Conservation (phyloP, 2,113 vertebrate genomes). For the Pyrgilauda ruficollis region DNA sequence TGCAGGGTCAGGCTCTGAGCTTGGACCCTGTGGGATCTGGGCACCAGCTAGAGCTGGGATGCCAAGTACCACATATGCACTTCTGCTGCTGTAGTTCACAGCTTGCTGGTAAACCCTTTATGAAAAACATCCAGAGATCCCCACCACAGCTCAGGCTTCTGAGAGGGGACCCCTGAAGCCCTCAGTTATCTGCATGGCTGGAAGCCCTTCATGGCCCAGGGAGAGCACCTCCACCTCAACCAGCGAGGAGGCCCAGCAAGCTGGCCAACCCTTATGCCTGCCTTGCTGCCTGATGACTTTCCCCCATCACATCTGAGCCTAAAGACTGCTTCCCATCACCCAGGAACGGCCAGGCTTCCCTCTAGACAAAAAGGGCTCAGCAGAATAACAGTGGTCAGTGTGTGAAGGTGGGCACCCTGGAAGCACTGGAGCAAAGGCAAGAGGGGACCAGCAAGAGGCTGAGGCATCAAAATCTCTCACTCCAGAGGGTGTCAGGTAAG, state of each 20-base stretch:
- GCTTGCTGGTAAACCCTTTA: neutral
- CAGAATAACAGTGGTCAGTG: neutral
- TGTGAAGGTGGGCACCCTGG: neutral
- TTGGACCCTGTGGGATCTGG: neutral
- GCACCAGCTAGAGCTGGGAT: neutral
- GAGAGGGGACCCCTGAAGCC: neutral
- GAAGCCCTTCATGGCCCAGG: neutral
- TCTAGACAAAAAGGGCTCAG: neutral
- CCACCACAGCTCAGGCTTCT: neutral
- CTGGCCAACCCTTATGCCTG: neutral
- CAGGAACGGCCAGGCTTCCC: rapidly evolving
- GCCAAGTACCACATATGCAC: rapidly evolving
- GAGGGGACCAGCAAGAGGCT: neutral
- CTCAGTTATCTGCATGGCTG: neutral
- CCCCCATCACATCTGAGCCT: neutral
- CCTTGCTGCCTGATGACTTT: neutral
- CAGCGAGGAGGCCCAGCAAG: neutral
- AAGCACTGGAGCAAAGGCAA: neutral
- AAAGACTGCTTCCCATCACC: neutral
- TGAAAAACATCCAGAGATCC: neutral
- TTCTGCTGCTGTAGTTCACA: neutral
- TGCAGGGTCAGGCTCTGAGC: neutral
- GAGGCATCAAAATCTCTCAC: neutral
- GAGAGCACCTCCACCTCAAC: neutral
- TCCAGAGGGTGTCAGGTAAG: neutral